A percentile compares a stretch with the other conserved stretches of the same genome.
Evolutionary conservation across 2,797 vertebrate species (phyloP).

Genomic region (Yasuhikotakia modesta): DNA sequence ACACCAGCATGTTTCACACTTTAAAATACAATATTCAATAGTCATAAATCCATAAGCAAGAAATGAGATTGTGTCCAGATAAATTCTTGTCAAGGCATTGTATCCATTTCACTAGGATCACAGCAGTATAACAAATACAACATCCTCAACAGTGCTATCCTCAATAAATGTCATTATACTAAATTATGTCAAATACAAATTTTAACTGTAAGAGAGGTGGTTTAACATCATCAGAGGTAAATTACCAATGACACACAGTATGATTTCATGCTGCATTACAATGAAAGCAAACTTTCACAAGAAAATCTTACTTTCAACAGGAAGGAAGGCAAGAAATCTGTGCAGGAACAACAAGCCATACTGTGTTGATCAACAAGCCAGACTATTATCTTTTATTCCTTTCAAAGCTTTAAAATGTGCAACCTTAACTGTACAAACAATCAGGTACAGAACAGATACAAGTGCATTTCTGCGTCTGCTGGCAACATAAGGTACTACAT

Average conservation of each 20-base stretch:
- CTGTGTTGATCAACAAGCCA: background rate
- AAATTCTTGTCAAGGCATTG: background rate
- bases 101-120: background rate
- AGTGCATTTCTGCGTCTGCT: background rate
- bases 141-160: background rate
- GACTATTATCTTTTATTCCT: background rate
- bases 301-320: background rate
- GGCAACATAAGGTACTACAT: slow-evolving; percentile 8
- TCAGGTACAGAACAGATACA: slow-evolving; percentile 1
- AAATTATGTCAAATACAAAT: background rate
- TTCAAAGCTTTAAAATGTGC: background rate
- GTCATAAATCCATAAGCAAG: background rate
- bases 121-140: background rate
- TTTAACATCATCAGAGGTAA: slow-evolving; percentile 3
- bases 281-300: background rate
- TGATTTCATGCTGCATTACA: background rate
- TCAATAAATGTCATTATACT: background rate
- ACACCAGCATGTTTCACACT: background rate
- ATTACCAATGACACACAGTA: background rate
- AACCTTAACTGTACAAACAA: background rate
- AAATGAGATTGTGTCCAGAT: background rate
- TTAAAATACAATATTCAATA: slow-evolving; percentile 11
- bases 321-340: background rate
- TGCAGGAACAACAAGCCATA: background rate
- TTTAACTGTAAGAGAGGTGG: background rate